A percentile compares a stretch with the other conserved stretches of the same genome.
Conservation (phyloP, 2,888 invertebrate species). For the Cosmopolites sordidus region DNA sequence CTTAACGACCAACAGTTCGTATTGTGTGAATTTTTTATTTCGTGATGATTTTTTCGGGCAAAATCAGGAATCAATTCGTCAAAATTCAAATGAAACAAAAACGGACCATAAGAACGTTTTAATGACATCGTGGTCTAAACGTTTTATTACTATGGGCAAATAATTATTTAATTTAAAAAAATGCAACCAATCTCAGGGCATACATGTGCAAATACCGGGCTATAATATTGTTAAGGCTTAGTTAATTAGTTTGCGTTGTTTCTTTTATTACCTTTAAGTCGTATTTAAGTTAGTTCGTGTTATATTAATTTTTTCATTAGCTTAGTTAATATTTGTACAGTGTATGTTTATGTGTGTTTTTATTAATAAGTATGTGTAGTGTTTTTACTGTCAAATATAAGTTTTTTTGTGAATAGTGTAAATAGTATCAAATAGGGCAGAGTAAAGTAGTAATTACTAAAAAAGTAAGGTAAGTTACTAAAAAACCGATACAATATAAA, state of each 20-base stretch:
- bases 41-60: constrained; percentile 33
- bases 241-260: constrained; percentile 20
- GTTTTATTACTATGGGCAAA: constrained; percentile 20
- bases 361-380: not conserved
- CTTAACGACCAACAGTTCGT: not conserved
- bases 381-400: constrained; percentile 2
- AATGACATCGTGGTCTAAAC: not conserved
- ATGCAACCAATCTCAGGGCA: constrained; percentile 48
- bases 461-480: constrained; percentile 7
- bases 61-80: constrained; percentile 12
- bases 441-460: not conserved
- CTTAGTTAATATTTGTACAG: not conserved
- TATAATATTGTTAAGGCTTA: constrained; percentile 30
- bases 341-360: not conserved
- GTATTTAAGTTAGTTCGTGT: constrained; percentile 18
- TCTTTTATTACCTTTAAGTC: constrained; percentile 21
- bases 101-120: constrained; percentile 11
- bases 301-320: constrained; percentile 1
- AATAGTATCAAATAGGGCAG: not conserved
- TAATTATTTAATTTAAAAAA: constrained; percentile 12
- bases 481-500: too few species aligned
- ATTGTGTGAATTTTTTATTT: not conserved
- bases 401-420: not conserved
- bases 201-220: constrained; percentile 45
- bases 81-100: constrained; percentile 20